Evolutionary conservation across 1,140 invertebrate genomes (phyloP), one percentile per base, ranked within the genome.

Genomic region (Monomorium pharaonis): DNA sequence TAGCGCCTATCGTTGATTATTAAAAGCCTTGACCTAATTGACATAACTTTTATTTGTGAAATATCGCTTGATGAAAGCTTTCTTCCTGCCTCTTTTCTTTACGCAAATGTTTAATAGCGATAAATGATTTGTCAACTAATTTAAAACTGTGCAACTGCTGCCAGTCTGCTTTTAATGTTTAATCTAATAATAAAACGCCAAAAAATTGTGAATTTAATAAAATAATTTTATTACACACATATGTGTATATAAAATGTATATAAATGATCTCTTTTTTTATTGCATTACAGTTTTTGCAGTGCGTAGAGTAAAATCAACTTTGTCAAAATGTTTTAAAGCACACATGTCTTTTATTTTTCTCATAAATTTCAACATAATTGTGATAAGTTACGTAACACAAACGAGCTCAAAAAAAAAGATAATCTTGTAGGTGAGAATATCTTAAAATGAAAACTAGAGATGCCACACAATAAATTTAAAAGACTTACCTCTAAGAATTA

Each of bases 11-110:
- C 51, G 12, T 81, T 30, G 60, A 49, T 88, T 58, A 84, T 74
- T 69, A 58, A 30, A 54, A 84, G 4, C 47, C 60, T 84, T 87
- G 70, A 88, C 62, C 70, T 72, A 27, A 65, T 18, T 51, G 9
- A 54, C 6, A 49, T 24, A 14, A 49, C 47, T 84, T 49, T 84
- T 76, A 24, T 24, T 42, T 27, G 24, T 30, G 14, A 60, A 62
- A 60, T 83, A 83, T 62, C 4, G 6, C 21, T 37, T 10, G 6
- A 60, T 14, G n/a, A 83, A 58, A 33, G 3, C 27, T 69, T 67
- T 80, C 27, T 65, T 49, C 24, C 27, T 49, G 16, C 6, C 3
- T 80, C 27, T 30, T 80, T 51, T 7, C 5, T 14, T 56, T 21
- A 30, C 5, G 5, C 1, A 14, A 63, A 27, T 69, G n/a, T 69